Conservation (phyloP, 2,888 invertebrate species). For the Polylopha cassiicola region DNA sequence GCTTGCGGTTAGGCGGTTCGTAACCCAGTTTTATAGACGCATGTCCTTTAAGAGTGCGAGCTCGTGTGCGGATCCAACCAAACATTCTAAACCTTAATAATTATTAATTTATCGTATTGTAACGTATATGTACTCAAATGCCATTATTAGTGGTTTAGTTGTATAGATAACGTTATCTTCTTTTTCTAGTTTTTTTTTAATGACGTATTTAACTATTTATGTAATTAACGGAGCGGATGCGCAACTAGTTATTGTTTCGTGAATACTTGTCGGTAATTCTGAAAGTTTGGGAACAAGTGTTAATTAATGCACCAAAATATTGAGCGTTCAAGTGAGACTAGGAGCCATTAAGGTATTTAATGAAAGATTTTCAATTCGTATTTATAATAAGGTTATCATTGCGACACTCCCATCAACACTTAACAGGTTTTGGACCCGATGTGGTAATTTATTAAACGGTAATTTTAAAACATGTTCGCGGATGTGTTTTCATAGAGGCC, state of each 20-base stretch:
- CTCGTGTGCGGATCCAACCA: slow-evolving; percentile 1
- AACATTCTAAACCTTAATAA: slow-evolving; percentile 3
- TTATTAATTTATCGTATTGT: slow-evolving; percentile 13
- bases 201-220: not conserved
- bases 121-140: slow-evolving; percentile 13
- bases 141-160: slow-evolving; percentile 14
- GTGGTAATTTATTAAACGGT: slow-evolving; percentile 20
- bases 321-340: slow-evolving; percentile 53
- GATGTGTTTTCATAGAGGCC: slow-evolving; percentile 16
- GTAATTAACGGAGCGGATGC: slow-evolving; percentile 2
- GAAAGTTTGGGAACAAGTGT: slow-evolving; percentile 47
- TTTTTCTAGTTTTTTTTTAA: slow-evolving; percentile 11
- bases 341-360: slow-evolving; percentile 40
- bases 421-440: slow-evolving; percentile 20
- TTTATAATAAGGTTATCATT: slow-evolving; percentile 11
- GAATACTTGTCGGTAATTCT: slow-evolving; percentile 10
- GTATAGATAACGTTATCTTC: slow-evolving; percentile 2
- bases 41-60: not conserved
- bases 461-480: slow-evolving; percentile 14
- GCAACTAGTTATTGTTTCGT: not conserved
- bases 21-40: not conserved
- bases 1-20: no score
- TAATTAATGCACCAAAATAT: slow-evolving; percentile 47
- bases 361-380: slow-evolving; percentile 22
- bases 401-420: slow-evolving; percentile 10